phyloP scores from a whole-genome alignment of 2,113 vertebrate genomes.

The Cavia porcellus region DNA sequence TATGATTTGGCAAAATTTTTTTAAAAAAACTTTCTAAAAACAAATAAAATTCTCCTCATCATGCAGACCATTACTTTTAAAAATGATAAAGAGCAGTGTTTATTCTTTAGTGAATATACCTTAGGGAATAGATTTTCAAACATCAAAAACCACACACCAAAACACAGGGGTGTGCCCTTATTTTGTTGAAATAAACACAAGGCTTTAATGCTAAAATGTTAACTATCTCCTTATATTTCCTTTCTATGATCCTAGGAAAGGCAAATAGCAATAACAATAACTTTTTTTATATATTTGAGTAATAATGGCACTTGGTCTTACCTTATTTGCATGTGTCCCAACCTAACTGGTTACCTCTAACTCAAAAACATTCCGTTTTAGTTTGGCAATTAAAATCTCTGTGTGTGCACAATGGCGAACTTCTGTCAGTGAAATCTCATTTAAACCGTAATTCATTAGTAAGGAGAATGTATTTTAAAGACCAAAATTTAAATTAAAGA shows the following conservation, averaged over 20 bases:
- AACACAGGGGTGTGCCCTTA: neutral
- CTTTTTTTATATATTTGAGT: neutral
- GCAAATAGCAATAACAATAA: neutral
- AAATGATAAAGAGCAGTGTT: neutral
- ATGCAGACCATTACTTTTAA: neutral
- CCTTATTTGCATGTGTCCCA: neutral
- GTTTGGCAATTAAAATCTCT: neutral
- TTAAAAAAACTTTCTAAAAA: conserved; percentile 14
- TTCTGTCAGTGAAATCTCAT: conserved; percentile 35
- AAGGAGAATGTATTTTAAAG: conserved; percentile 39
- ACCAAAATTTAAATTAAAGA: conserved; percentile 24
- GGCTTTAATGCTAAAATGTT: neutral
- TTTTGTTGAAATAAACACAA: neutral
- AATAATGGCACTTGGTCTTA: neutral
- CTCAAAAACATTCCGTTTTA: neutral
- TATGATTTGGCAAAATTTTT: neutral
- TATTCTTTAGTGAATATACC: neutral
- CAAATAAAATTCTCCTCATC: conserved; percentile 30
- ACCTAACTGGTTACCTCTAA: neutral
- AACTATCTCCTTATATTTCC: neutral
- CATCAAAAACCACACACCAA: neutral
- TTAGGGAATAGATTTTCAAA: neutral
- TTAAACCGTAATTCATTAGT: conserved; percentile 34
- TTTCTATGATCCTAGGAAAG: neutral
- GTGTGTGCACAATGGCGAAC: neutral